These are phyloP conservation scores for Phylloscopus trochiloides DNA, from an alignment of 2,113 vertebrate genomes.

Conservation along the genomic window DNA sequence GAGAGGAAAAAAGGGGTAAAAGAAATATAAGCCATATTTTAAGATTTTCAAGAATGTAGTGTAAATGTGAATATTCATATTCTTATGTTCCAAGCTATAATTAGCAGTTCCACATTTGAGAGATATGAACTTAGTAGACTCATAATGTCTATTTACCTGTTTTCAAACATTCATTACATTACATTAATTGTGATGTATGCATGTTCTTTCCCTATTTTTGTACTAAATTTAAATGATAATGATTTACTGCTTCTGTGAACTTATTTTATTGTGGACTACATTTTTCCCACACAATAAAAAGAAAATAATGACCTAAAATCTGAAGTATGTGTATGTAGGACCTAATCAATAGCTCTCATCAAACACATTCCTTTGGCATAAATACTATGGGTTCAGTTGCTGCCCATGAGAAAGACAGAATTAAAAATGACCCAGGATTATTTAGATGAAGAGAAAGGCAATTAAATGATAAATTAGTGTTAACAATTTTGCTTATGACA, in stretches of 20 bases:
- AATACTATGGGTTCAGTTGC: not conserved
- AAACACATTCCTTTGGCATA: not conserved
- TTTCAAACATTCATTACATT: not conserved
- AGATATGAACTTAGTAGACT: not conserved
- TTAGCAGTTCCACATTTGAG: not conserved
- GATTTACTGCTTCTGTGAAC: not conserved
- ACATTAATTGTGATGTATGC: not conserved
- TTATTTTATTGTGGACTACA: not conserved
- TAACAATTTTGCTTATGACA: constrained; percentile 50
- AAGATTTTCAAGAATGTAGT: not conserved
- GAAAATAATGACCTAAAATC: not conserved
- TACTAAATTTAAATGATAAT: not conserved
- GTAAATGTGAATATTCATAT: not conserved
- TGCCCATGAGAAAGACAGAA: not conserved
- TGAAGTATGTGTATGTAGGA: not conserved
- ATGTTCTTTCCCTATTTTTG: not conserved
- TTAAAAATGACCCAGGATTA: not conserved
- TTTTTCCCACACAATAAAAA: not conserved
- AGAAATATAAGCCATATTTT: not conserved
- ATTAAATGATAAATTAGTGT: constrained; percentile 32
- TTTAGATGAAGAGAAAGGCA: constrained; percentile 20
- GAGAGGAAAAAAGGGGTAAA: not conserved
- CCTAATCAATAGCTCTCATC: not conserved
- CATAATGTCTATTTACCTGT: not conserved
- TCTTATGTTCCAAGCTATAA: not conserved